Evolutionary conservation across 2,113 vertebrate species (phyloP).

Genomic region (Cebidichthys violaceus): DNA sequence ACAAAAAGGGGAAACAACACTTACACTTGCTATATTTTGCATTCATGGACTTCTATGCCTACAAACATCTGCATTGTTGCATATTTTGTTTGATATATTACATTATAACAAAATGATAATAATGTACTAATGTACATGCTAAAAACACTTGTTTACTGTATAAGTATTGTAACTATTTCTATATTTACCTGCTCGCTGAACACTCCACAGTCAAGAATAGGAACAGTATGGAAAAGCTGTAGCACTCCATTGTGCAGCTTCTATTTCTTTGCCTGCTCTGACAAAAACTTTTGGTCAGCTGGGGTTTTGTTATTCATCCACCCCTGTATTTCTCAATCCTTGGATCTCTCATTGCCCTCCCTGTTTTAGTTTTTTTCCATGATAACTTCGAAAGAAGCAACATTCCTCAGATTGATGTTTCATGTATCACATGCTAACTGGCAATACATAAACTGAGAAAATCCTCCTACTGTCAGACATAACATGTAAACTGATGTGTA

Average conservation of each 20-base stretch:
- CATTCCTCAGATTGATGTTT: not conserved
- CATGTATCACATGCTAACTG: not conserved
- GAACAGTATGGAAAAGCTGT: slow-evolving; percentile 36
- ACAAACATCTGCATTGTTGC: not conserved
- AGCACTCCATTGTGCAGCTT: slow-evolving; percentile 57
- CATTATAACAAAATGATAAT: not conserved
- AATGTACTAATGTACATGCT: not conserved
- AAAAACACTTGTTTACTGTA: not conserved
- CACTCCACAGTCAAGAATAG: slow-evolving; percentile 31
- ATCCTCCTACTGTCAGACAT: not conserved
- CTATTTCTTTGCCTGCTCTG: slow-evolving; percentile 30
- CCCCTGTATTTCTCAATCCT: slow-evolving; percentile 62
- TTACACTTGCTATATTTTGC: not conserved
- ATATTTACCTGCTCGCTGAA: slow-evolving; percentile 47
- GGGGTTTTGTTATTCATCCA: slow-evolving; percentile 31
- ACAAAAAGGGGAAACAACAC: slow-evolving; percentile 7
- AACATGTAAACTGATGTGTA: not conserved
- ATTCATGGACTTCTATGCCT: not conserved
- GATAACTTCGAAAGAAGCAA: not conserved
- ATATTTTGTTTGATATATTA: slow-evolving; percentile 5
- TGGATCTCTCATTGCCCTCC: slow-evolving; percentile 23
- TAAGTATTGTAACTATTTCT: not conserved
- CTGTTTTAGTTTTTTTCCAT: not conserved
- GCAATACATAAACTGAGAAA: not conserved
- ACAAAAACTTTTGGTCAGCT: slow-evolving; percentile 6